Percentiles rank a stretch among this genome's conserved stretches.
Conservation (phyloP, 2,797 vertebrate genomes). For the Periparus ater region DNA sequence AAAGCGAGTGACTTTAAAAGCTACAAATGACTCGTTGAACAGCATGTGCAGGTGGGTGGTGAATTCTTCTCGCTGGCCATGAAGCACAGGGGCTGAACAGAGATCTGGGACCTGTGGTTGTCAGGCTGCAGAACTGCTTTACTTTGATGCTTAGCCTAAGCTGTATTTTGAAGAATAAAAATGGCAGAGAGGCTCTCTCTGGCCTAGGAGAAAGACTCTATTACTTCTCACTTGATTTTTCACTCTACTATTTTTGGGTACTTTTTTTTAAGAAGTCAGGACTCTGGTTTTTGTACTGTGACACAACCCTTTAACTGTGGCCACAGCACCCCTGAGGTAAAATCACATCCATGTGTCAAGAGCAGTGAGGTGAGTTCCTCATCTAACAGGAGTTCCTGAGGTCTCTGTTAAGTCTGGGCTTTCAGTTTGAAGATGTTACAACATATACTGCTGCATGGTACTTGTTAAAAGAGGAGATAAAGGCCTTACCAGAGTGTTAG, state of each 20-base stretch:
- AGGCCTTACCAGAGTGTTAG: not conserved
- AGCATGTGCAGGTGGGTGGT: constrained; percentile 12
- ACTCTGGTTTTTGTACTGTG: not conserved
- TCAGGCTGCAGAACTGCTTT: constrained; percentile 11
- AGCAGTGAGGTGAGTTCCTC: not conserved
- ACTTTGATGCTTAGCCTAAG: constrained; percentile 44
- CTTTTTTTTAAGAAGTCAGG: not conserved
- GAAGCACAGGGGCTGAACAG: constrained; percentile 33
- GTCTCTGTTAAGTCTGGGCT: not conserved
- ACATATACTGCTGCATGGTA: not conserved
- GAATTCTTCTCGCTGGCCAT: not conserved
- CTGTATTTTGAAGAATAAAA: constrained; percentile 44
- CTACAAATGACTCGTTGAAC: constrained; percentile 31
- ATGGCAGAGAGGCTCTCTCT: not conserved
- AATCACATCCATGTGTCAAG: not conserved
- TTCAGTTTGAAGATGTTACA: not conserved
- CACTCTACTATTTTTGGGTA: not conserved
- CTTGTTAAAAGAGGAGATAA: not conserved
- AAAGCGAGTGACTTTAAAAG: constrained; percentile 44
- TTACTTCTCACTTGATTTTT: constrained; percentile 3
- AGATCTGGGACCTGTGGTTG: not conserved
- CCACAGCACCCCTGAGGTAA: constrained; percentile 9
- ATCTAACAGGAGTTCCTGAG: not conserved
- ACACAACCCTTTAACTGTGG: constrained; percentile 1
- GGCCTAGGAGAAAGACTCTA: not conserved